Evolutionary conservation across 1,140 invertebrate genomes (phyloP).

Genomic region (Mercenaria mercenaria): DNA sequence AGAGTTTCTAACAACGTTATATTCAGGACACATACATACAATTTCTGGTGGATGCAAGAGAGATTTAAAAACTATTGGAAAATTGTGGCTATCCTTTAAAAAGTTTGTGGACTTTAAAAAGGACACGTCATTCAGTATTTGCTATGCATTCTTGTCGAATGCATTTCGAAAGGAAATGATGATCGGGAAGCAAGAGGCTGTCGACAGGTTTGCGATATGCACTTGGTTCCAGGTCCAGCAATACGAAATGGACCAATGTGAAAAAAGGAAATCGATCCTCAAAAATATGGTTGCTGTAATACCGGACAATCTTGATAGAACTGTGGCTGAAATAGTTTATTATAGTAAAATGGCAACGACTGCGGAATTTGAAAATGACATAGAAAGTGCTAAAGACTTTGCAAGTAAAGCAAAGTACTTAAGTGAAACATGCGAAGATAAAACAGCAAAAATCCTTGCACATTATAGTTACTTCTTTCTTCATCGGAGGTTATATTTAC

Average conservation of each 20-base stretch:
- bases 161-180: not conserved
- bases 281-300: not conserved
- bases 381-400: not conserved
- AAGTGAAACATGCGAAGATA: not conserved
- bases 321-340: not conserved
- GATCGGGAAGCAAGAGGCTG: not conserved
- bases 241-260: not conserved
- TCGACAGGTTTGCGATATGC: not conserved
- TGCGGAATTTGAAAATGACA: not conserved
- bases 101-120: not conserved
- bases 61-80: not conserved
- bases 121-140: not conserved
- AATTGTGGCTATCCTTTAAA: not conserved
- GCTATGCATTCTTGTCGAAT: not conserved
- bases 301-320: not conserved
- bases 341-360: not conserved
- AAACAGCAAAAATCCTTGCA: not conserved
- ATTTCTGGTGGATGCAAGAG: not conserved
- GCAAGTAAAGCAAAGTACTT: not conserved
- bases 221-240: not conserved
- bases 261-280: not conserved
- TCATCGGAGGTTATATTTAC: not conserved
- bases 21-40: not conserved
- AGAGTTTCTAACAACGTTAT: not conserved
- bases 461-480: not conserved